A percentile compares a stretch with the other conserved stretches of the same genome.
phyloP scores from a whole-genome alignment of 2,888 invertebrate species.

The Bhutanitis thaidina region DNA sequence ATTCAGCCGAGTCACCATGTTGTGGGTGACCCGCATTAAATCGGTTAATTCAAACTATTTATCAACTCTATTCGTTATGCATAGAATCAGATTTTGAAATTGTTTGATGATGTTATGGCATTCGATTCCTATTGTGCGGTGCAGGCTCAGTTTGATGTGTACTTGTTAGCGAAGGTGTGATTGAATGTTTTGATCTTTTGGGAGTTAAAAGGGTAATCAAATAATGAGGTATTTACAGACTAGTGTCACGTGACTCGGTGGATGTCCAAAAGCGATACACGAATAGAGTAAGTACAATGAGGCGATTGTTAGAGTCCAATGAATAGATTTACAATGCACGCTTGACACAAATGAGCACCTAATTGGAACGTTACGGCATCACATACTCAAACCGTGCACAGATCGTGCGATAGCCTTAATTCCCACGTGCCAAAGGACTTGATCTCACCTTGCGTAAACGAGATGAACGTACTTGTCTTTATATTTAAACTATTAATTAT shows the following conservation, averaged over 20 bases:
- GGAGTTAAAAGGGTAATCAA: slow-evolving; percentile 27
- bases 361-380: slow-evolving; percentile 75
- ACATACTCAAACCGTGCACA: slow-evolving; percentile 52
- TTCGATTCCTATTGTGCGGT: slow-evolving; percentile 61
- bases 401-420: slow-evolving; percentile 44
- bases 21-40: slow-evolving; percentile 80
- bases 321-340: slow-evolving; percentile 67
- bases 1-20: slow-evolving; percentile 69
- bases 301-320: slow-evolving; percentile 60
- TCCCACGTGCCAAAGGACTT: slow-evolving; percentile 22
- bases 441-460: slow-evolving; percentile 20
- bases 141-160: slow-evolving; percentile 71
- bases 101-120: slow-evolving; percentile 77
- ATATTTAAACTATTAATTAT: not conserved
- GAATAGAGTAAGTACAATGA: slow-evolving; percentile 52
- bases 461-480: slow-evolving; percentile 15
- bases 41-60: slow-evolving; percentile 80
- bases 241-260: slow-evolving; percentile 32
- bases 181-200: slow-evolving; percentile 51
- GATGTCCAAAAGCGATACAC: slow-evolving; percentile 51
- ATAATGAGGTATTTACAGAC: slow-evolving; percentile 28
- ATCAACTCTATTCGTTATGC: slow-evolving; percentile 77
- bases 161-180: slow-evolving; percentile 70
- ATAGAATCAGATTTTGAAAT: slow-evolving; percentile 77
- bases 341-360: slow-evolving; percentile 74